Percentiles rank a stretch among this genome's conserved stretches.
phyloP scores from a whole-genome alignment of 2,113 vertebrate genomes.

The Pampusana beccarii region DNA sequence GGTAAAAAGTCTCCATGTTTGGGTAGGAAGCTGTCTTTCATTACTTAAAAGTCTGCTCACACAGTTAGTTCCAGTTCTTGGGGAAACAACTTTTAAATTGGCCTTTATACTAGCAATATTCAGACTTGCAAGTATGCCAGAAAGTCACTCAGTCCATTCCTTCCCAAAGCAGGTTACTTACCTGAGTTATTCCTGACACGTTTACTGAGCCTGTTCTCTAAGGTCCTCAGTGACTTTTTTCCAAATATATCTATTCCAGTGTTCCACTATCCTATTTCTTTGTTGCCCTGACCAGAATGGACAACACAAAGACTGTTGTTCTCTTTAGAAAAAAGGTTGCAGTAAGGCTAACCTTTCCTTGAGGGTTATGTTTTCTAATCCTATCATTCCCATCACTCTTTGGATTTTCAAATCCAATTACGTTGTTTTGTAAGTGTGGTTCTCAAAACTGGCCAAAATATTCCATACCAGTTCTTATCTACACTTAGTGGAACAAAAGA shows the following conservation, averaged over 20 bases:
- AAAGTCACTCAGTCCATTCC: background rate
- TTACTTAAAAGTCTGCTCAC: background rate
- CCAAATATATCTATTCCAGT: background rate
- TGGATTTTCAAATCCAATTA: background rate
- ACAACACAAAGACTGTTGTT: background rate
- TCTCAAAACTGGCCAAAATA: background rate
- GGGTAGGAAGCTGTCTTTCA: background rate
- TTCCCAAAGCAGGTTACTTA: background rate
- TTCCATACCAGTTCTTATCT: background rate
- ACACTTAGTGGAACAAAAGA: background rate
- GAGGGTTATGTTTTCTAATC: background rate
- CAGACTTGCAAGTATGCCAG: background rate
- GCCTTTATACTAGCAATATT: background rate
- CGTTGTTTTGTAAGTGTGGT: rapidly evolving
- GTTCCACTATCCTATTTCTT: background rate
- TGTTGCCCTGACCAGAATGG: rapidly evolving
- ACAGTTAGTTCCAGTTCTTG: background rate
- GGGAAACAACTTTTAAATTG: background rate
- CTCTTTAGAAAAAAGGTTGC: background rate
- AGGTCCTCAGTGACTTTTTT: background rate
- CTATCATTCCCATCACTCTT: background rate
- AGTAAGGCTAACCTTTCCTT: background rate
- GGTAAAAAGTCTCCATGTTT: background rate
- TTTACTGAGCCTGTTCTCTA: background rate
- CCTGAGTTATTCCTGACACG: background rate